Base-by-base conservation (phyloP, 2,113 vertebrate species). In the Plecotus auritus region DNA sequence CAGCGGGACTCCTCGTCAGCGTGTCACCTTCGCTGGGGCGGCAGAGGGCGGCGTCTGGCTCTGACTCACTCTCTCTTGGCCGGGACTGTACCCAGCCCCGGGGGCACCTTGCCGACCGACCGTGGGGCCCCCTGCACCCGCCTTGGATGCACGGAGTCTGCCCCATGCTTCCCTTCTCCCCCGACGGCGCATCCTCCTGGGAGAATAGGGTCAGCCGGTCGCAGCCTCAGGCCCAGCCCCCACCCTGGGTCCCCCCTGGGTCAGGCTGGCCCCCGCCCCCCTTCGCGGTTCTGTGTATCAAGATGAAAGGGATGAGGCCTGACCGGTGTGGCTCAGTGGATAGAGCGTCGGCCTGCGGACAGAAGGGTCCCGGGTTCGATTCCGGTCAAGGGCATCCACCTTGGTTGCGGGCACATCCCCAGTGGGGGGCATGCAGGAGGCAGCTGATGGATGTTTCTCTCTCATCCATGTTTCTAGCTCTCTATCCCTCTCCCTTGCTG, bases 221-320 rank as follows among this genome's bases (percentile, higher is more conserved):
- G 17, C 32, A 8, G 7, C 23, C 72, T 26, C 49, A 0, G 3
- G 51, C 59, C 74, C 81, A 59, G 37, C 37, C 66, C 66, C 73
- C 13, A 49, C 49, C 49, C 49, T 0, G 3, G 0, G 14, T 5
- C 76, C 70, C 11, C 22, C 61, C 22, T 61, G 51, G 5, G 45
- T 30, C 32, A 12, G 42, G 47, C 45, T 3, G 18, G 4, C 49
- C 17, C 22, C 22, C 18, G 32, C 66, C 47, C 28, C 3, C 1
- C 0, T 40, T 40, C 37, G 37, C 0, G n/a, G 2, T 18, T 67
- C 1, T 0, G 0, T 26, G 61, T 37, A 17, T 51, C 30, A 14
- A 37, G 37, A 35, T 12, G 20, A 0, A 12, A 32, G 67, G 35
- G 18, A 3, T 32, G 64, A 1, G 37, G 3, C 37, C 37, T 40